phyloP scores from a whole-genome alignment of 2,888 invertebrate species.

The Aradus depressus region DNA sequence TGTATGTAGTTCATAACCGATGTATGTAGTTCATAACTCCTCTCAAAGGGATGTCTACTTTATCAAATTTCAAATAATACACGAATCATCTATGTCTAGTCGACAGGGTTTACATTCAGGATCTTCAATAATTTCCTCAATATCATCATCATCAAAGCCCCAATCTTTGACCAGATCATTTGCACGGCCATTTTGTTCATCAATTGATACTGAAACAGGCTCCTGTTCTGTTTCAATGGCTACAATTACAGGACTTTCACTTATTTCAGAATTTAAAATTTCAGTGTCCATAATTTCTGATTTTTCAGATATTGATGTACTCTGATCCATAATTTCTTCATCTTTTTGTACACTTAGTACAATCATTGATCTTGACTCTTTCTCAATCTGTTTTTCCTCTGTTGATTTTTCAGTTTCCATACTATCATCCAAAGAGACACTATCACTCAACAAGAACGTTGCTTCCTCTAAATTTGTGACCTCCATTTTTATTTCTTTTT shows the following conservation, averaged over 20 bases:
- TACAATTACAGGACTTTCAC: background rate
- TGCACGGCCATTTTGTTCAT: constrained; percentile 16
- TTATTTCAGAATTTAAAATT: background rate
- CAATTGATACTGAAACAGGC: background rate
- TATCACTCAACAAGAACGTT: too few species aligned
- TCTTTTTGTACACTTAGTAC: too few species aligned
- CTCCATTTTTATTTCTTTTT: background rate
- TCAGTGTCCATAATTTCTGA: background rate
- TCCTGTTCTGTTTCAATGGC: background rate
- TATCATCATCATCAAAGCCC: constrained; percentile 29
- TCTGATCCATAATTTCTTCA: too few species aligned
- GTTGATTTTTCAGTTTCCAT: constrained; percentile 8
- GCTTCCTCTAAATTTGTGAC: background rate
- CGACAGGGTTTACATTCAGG: constrained; percentile 26
- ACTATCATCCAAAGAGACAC: constrained; percentile 3
- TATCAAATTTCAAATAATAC: background rate
- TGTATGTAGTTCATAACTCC: too few species aligned
- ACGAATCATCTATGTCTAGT: constrained; percentile 15
- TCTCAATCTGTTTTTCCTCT: background rate
- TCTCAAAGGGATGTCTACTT: too few species aligned
- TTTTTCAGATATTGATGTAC: too few species aligned
- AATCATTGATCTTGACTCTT: too few species aligned
- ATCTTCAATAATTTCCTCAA: constrained; percentile 20
- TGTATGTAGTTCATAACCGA: too few species aligned
- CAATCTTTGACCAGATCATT: constrained; percentile 27